phyloP scores from a whole-genome alignment of 1,140 invertebrate species.

The Adelges cooleyi region DNA sequence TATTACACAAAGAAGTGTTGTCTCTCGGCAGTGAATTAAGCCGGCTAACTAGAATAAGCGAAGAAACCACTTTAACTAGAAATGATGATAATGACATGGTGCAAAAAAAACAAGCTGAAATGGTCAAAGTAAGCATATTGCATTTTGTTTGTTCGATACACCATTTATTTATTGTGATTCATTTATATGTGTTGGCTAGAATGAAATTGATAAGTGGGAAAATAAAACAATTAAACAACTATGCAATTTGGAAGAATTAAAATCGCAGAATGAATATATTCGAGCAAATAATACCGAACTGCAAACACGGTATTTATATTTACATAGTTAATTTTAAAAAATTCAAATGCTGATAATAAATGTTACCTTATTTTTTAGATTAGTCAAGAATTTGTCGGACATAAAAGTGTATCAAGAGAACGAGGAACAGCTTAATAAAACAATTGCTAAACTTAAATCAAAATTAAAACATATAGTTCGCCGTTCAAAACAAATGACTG shows the following conservation, averaged over 20 bases:
- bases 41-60: conserved; percentile 19
- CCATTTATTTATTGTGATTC: not conserved
- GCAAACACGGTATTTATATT: not conserved
- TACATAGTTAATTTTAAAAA: too few relatives aligned
- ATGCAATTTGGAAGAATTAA: conserved; percentile 8
- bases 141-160: not conserved
- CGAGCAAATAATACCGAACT: conserved; percentile 4
- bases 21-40: conserved; percentile 15
- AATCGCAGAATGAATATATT: conserved; percentile 1
- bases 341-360: too few relatives aligned
- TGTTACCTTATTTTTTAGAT: not conserved
- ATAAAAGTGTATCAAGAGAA: conserved; percentile 5
- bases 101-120: conserved; percentile 22
- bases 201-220: conserved; percentile 26
- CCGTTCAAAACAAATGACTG: conserved; percentile 8
- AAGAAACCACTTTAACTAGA: conserved; percentile 5
- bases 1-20: conserved; percentile 4
- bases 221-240: conserved; percentile 17
- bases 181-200: not conserved
- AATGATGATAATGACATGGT: not conserved
- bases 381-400: not conserved
- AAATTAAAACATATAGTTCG: conserved; percentile 8
- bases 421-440: conserved; percentile 14
- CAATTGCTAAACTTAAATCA: conserved; percentile 1
- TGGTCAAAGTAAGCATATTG: conserved; percentile 7